phyloP scores from a whole-genome alignment of 2,888 invertebrate genomes.

The Drosophila lutescens region DNA sequence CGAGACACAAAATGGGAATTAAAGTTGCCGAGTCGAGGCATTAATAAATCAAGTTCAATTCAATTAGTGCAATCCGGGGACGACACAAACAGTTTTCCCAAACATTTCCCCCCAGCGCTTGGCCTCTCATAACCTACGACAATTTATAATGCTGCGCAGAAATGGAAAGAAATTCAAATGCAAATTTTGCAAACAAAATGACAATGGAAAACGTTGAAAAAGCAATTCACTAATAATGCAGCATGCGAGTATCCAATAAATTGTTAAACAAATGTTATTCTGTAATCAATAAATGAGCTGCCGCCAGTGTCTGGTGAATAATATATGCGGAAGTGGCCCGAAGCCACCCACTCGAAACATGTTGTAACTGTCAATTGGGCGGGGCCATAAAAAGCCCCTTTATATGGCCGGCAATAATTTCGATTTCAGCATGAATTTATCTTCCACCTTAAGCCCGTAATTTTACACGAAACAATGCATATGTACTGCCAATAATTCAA shows the following conservation, averaged over 20 bases:
- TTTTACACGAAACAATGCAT: slow-evolving; percentile 65
- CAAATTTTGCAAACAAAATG: slow-evolving; percentile 25
- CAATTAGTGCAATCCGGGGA: slow-evolving; percentile 65
- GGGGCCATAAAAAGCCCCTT: slow-evolving; percentile 18
- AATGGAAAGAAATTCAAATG: slow-evolving; percentile 53
- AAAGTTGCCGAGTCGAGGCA: slow-evolving; percentile 49
- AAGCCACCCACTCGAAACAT: slow-evolving; percentile 49
- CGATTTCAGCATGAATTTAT: slow-evolving; percentile 61
- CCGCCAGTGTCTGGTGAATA: slow-evolving; percentile 49
- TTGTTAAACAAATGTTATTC: slow-evolving; percentile 76
- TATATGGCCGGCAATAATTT: slow-evolving; percentile 31
- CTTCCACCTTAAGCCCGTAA: slow-evolving; percentile 61
- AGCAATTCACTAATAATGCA: slow-evolving; percentile 47
- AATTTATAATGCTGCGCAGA: slow-evolving; percentile 63
- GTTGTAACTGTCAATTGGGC: slow-evolving; percentile 68
- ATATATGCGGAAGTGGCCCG: slow-evolving; percentile 63
- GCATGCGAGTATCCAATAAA: slow-evolving; percentile 59
- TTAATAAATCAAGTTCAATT: slow-evolving; percentile 77
- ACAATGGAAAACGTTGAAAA: slow-evolving; percentile 49
- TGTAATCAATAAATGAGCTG: slow-evolving; percentile 65
- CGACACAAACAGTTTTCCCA: slow-evolving; percentile 52
- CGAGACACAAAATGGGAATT: slow-evolving; percentile 29
- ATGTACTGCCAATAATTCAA: slow-evolving; percentile 65
- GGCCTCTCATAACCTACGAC: slow-evolving; percentile 74
- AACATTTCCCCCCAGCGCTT: background rate